A percentile compares a stretch with the other conserved stretches of the same genome.
Evolutionary conservation across 2,888 invertebrate species (phyloP).

Genomic region (Drosophila neotestacea): DNA sequence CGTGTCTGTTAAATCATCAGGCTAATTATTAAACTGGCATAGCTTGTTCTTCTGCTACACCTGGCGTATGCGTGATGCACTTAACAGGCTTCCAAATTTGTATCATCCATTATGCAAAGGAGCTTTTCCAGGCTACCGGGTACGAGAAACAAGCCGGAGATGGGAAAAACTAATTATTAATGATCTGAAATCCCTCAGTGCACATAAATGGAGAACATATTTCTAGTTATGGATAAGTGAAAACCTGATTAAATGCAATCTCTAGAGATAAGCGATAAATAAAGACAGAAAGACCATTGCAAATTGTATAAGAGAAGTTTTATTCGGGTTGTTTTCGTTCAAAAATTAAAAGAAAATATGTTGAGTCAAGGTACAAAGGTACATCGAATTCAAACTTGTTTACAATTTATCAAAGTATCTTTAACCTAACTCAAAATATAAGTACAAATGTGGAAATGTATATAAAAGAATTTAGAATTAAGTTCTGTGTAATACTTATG

Average conservation of each 20-base stretch:
- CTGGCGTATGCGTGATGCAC: conserved; percentile 6
- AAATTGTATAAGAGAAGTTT: background rate
- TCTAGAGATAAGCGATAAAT: background rate
- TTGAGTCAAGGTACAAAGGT: no score
- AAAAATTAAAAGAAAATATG: no score
- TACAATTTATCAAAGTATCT: no score
- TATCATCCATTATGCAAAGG: conserved; percentile 17
- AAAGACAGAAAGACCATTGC: background rate
- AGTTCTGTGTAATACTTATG: no score
- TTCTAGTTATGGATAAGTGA: background rate
- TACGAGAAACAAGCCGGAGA: conserved; percentile 11
- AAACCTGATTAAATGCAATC: background rate
- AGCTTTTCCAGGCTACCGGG: conserved; percentile 9
- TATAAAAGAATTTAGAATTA: no score
- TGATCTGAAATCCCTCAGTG: conserved; percentile 6
- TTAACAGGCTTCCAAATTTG: background rate
- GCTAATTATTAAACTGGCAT: conserved; percentile 21
- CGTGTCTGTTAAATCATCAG: conserved; percentile 13
- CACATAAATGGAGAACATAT: background rate
- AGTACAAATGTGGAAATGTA: no score
- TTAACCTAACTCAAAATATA: no score
- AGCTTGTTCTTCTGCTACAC: conserved; percentile 18
- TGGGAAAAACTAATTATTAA: conserved; percentile 26
- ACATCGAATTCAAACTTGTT: no score
- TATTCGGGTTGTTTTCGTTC: background rate